Conservation (phyloP, 1,140 invertebrate species). For the Calliphora vicina region DNA sequence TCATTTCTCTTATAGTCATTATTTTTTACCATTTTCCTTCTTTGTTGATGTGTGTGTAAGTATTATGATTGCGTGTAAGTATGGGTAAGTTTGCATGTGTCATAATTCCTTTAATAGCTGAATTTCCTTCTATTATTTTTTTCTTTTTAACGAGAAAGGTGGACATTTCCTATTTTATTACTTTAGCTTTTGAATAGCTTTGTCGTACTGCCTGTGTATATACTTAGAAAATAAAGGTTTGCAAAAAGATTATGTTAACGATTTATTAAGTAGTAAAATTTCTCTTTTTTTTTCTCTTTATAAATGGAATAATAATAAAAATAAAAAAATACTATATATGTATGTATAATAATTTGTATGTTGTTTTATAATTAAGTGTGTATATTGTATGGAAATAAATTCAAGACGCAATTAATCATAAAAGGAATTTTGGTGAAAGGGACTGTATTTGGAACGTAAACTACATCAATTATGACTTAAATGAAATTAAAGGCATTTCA, state of each 20-base stretch:
- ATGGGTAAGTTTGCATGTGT: not conserved
- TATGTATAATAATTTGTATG: too few relatives aligned
- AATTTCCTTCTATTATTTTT: not conserved
- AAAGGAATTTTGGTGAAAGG: too few relatives aligned
- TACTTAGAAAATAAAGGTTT: not conserved
- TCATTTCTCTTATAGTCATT: constrained; percentile 18
- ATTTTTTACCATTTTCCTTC: not conserved
- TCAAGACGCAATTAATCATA: too few relatives aligned
- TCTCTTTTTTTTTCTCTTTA: not conserved
- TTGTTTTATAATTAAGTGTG: too few relatives aligned
- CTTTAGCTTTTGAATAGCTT: not conserved
- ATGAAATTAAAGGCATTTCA: too few relatives aligned
- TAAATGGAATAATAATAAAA: not conserved
- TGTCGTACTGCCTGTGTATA: too few relatives aligned
- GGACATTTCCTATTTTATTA: constrained; percentile 5
- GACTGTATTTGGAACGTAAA: too few relatives aligned
- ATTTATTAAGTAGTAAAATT: constrained; percentile 13
- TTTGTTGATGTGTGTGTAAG: not conserved
- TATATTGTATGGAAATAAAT: too few relatives aligned
- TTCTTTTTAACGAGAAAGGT: constrained; percentile 24
- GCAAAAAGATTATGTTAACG: not conserved
- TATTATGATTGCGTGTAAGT: not conserved
- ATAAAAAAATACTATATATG: not conserved
- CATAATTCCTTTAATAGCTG: constrained; percentile 13
- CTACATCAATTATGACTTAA: too few relatives aligned